Evolutionary conservation across 2,113 vertebrate species (phyloP), one percentile per base, ranked within the genome.

Genomic region (Pelvicachromis taeniatus): DNA sequence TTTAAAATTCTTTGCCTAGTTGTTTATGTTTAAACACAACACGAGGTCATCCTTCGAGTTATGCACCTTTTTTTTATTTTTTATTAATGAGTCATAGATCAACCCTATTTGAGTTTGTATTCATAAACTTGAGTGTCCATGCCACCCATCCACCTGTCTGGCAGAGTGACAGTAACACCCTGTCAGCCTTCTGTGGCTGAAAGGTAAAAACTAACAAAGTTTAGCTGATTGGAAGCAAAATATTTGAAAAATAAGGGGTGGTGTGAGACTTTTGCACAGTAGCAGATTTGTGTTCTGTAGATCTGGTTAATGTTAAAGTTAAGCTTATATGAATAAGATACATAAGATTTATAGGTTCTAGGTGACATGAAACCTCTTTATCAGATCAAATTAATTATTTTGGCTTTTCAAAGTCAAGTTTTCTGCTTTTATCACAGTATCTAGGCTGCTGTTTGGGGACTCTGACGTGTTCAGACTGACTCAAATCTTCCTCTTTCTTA

Each of bases 321-420:
- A 14, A 12, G 29, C 35, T 61, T 1, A 73, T 29, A 73, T 11
- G 0, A 48, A 35, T 12, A 50, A 17, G 10, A 17, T 5, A 7
- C 14, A 1, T 68, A 70, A 21, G 21, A 17, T 10, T 48, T 42
- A 42, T 40, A n/a, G 12, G 35, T 16, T 2, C 23, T 73, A 48
- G 40, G 14, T 29, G 9, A 73, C 0, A 29, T 0, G 19, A 29
- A 48, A 73, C 23, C 2, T 48, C 14, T 17, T 26, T 0, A 48
- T 11, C 21, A 23, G 26, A 73, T 26, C 8, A 68, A 29, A 70
- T 26, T 26, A 6, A 45, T 26, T 17, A 26, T 45, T 70, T 68
- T 21, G 7, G 12, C 35, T 42, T 65, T 68, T 68, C 21, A 70
- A 70, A 70, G 38, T 40, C 5, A 17, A 6, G 14, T 19, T 29